phyloP scores from a whole-genome alignment of 2,113 vertebrate species.

The Labeo catla region DNA sequence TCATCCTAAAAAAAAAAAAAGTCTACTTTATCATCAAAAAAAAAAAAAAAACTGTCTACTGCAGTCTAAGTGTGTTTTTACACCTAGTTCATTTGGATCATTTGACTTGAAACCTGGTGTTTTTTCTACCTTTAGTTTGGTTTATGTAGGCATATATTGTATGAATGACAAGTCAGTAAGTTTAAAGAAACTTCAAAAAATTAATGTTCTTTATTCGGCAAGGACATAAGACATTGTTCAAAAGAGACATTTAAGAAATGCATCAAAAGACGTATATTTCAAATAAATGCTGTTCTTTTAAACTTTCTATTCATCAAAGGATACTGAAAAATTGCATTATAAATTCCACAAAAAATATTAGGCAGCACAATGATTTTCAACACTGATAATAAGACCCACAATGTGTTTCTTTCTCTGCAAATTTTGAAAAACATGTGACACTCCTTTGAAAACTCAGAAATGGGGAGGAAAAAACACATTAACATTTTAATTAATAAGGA shows the following conservation, averaged over 20 bases:
- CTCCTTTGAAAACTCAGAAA: not conserved
- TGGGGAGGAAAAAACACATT: not conserved
- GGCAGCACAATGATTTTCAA: not conserved
- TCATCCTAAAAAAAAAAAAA: not conserved
- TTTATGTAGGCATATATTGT: not conserved
- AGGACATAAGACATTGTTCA: not conserved
- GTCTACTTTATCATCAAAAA: too few species aligned
- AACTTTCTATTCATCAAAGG: not conserved
- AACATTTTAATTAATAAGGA: not conserved
- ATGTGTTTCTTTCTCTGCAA: not conserved
- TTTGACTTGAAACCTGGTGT: not conserved
- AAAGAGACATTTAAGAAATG: not conserved
- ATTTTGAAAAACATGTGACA: not conserved
- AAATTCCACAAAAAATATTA: not conserved
- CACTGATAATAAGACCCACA: not conserved
- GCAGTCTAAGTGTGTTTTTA: not conserved
- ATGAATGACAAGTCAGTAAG: not conserved
- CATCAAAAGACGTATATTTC: not conserved
- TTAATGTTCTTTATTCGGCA: not conserved
- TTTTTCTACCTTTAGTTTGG: not conserved
- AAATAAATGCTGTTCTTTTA: too few species aligned
- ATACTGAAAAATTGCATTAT: not conserved
- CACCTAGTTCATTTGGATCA: not conserved
- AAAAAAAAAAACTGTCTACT: not conserved
- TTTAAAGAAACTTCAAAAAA: not conserved